These are phyloP conservation scores for Nannoperca australis DNA, from an alignment of 2,797 vertebrate species.

Conservation along the genomic window DNA sequence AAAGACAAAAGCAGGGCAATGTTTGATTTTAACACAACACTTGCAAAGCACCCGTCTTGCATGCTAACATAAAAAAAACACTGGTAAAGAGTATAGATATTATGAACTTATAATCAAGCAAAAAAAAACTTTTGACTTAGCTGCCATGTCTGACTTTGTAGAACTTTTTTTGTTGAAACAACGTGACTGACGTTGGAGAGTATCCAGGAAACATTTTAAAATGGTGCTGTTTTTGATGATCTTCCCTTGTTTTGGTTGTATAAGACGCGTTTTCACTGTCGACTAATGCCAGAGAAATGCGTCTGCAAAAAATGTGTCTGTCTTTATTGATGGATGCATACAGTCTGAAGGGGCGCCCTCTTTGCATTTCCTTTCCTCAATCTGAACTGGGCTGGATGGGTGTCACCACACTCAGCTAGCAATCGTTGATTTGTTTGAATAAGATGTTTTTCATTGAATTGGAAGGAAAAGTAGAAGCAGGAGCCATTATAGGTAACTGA, in stretches of 20 bases:
- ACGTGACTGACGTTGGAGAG: slow-evolving; percentile 71
- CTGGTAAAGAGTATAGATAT: slow-evolving; percentile 68
- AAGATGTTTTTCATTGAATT: slow-evolving; percentile 50
- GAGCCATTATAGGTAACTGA: slow-evolving; percentile 41
- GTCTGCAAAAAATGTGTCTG: slow-evolving; percentile 52
- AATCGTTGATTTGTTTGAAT: slow-evolving; percentile 36
- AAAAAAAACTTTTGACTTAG: slow-evolving; percentile 67
- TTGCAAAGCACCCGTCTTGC: slow-evolving; percentile 72
- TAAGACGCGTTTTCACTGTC: slow-evolving; percentile 60
- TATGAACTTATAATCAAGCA: slow-evolving; percentile 76
- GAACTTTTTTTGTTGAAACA: slow-evolving; percentile 69
- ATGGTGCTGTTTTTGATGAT: slow-evolving; percentile 84
- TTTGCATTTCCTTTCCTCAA: slow-evolving; percentile 42
- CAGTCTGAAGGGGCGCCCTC: slow-evolving; percentile 42
- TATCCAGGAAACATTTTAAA: slow-evolving; percentile 76
- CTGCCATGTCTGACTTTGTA: slow-evolving; percentile 78
- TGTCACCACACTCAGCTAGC: slow-evolving; percentile 11
- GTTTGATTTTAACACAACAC: slow-evolving; percentile 63
- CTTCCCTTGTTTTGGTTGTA: slow-evolving; percentile 73
- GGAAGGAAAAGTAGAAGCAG: slow-evolving; percentile 34
- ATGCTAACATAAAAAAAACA: slow-evolving; percentile 71
- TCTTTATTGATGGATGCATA: slow-evolving; percentile 41
- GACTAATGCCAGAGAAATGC: slow-evolving; percentile 60
- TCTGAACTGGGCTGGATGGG: slow-evolving; percentile 19
- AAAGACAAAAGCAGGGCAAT: slow-evolving; percentile 74